Evolutionary conservation across 2,888 invertebrate species (phyloP), one percentile per base, ranked within the genome.

Genomic region (Meghimatium bilineatum): DNA sequence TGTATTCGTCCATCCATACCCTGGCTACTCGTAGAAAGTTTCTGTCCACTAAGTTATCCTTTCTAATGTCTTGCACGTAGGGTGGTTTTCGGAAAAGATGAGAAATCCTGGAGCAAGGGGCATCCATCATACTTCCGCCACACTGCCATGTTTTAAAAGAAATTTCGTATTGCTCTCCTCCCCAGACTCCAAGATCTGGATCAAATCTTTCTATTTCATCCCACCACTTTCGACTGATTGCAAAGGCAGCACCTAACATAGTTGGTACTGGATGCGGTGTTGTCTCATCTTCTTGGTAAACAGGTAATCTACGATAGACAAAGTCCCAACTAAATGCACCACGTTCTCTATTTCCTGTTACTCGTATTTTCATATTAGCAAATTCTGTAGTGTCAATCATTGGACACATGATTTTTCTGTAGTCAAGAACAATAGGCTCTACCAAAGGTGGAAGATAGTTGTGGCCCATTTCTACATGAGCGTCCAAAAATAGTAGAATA

Each of bases 101-200:
- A n/a, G n/a, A n/a, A n/a, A n/a, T n/a, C n/a, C n/a, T n/a, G n/a
- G n/a, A n/a, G n/a, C n/a, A n/a, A n/a, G n/a, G n/a, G n/a, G n/a
- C n/a, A n/a, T n/a, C n/a, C n/a, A n/a, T n/a, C 14, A 89, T 83
- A 52, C 81, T 82, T 12, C 89, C 89, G 14, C 88, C 89, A 85
- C 89, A 88, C 85, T 85, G 79, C 89, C 89, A 89, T 12, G 85
- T 82, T 93, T 98, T 98, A 94, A 99, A 99, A 0, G 98, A 98
- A 44, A 99, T 94, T 94, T 99, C 44, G 44, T 44, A 44, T 44
- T 44, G 44, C 12, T 44, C 44, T 8, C 6, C 44, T 44, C 44
- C 44, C 99, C 99, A 99, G 91, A 99, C 99, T 93, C 99, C 99
- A 93, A 99, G 99, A 29, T 98, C 99, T 79, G 97, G 97, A 94